phyloP scores from a whole-genome alignment of 2,888 invertebrate genomes.

The Aplocera efformata region DNA sequence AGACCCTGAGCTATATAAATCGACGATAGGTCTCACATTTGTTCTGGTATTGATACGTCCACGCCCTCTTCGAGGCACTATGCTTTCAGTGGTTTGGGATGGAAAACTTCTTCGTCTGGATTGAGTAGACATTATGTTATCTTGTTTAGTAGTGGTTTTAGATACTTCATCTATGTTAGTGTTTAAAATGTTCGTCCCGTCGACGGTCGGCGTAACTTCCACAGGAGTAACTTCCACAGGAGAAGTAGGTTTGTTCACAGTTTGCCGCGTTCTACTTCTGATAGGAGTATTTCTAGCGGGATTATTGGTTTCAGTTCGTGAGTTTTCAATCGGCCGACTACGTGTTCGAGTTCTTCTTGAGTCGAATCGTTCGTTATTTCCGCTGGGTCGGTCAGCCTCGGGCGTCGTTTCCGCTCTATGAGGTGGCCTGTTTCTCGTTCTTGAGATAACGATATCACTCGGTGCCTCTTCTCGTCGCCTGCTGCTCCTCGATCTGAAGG shows the following conservation, averaged over 20 bases:
- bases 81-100: slow-evolving; percentile 42
- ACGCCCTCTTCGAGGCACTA: slow-evolving; percentile 40
- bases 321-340: slow-evolving; percentile 43
- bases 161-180: slow-evolving; percentile 50
- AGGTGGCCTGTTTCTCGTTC: slow-evolving; percentile 52
- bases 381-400: slow-evolving; percentile 38
- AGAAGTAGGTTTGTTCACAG: slow-evolving; percentile 35
- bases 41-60: slow-evolving; percentile 52
- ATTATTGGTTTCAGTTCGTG: slow-evolving; percentile 40
- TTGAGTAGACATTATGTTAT: slow-evolving; percentile 42
- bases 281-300: slow-evolving; percentile 41
- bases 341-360: slow-evolving; percentile 64
- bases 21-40: slow-evolving; percentile 48
- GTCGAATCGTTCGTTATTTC: slow-evolving; percentile 61
- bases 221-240: slow-evolving; percentile 34
- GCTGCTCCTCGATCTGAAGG: slow-evolving; percentile 51
- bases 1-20: slow-evolving; percentile 61
- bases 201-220: slow-evolving; percentile 40
- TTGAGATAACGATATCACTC: slow-evolving; percentile 43
- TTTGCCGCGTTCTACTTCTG: slow-evolving; percentile 47
- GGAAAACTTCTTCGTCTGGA: slow-evolving; percentile 52
- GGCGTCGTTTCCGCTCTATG: slow-evolving; percentile 29
- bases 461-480: slow-evolving; percentile 54
- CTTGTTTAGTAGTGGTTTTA: slow-evolving; percentile 45
- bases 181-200: slow-evolving; percentile 51